A percentile compares a stretch with the other conserved stretches of the same genome.
These are phyloP conservation scores for Venusia cambrica DNA, from an alignment of 2,888 invertebrate genomes.

Conservation along the genomic window DNA sequence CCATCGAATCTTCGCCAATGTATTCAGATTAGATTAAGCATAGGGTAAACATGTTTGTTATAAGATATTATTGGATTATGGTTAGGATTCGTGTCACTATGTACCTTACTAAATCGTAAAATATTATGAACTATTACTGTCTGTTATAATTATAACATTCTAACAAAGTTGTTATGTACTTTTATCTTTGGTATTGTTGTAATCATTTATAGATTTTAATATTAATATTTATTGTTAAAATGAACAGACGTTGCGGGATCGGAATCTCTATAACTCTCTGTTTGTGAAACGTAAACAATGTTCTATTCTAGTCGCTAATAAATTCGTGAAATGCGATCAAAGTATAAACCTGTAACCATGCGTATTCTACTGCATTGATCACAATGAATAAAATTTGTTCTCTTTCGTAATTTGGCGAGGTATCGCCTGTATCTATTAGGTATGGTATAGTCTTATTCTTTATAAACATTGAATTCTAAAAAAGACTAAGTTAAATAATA, in stretches of 20 bases:
- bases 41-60: constrained; percentile 19
- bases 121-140: constrained; percentile 20
- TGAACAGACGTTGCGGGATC: constrained; percentile 26
- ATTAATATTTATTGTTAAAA: constrained; percentile 29
- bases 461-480: too few species aligned
- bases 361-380: too few species aligned
- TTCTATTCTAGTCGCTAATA: constrained; percentile 38
- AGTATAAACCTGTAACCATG: too few species aligned
- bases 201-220: constrained; percentile 24
- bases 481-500: too few species aligned
- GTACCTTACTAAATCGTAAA: constrained; percentile 29
- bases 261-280: constrained; percentile 43
- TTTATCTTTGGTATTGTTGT: constrained; percentile 20
- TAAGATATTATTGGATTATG: constrained; percentile 22
- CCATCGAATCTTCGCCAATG: constrained; percentile 16
- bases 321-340: constrained; percentile 12
- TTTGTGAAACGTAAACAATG: constrained; percentile 28
- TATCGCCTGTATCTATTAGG: too few species aligned
- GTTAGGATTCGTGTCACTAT: constrained; percentile 30
- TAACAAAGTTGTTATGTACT: constrained; percentile 27
- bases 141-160: constrained; percentile 22
- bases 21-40: constrained; percentile 19
- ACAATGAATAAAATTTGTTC: too few species aligned
- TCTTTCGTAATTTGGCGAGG: too few species aligned
- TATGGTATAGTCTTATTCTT: too few species aligned